A percentile compares a stretch with the other conserved stretches of the same genome.
Evolutionary conservation across 2,888 invertebrate species (phyloP).

Genomic region (Andrena bicolor): DNA sequence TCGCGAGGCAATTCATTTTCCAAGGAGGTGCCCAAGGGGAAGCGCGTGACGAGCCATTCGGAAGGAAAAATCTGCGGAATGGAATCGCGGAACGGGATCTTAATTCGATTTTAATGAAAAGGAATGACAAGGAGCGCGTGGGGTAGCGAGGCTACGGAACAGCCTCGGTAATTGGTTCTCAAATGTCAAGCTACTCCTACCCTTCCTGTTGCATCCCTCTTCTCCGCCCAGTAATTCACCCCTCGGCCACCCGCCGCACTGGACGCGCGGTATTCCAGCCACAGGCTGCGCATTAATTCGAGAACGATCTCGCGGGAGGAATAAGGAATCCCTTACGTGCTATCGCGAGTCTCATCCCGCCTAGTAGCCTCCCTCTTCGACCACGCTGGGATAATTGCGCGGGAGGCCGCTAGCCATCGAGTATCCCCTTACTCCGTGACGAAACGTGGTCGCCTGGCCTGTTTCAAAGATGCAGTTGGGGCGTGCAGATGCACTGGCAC

Average conservation of each 20-base stretch:
- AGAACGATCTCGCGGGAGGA: conserved; percentile 72
- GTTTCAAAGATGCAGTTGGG: neutral
- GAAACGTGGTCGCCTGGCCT: conserved; percentile 7
- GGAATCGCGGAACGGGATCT: conserved; percentile 39
- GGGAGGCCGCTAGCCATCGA: conserved; percentile 49
- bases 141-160: conserved; percentile 23
- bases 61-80: conserved; percentile 2
- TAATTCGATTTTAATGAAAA: conserved; percentile 68
- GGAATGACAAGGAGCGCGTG: conserved; percentile 43
- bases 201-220: neutral
- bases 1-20: conserved; percentile 9
- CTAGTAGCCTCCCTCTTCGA: conserved; percentile 31
- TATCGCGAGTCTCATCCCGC: conserved; percentile 31
- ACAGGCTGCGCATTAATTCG: conserved; percentile 77
- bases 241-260: neutral
- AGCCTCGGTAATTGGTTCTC: conserved; percentile 75
- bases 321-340: conserved; percentile 72
- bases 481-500: conserved; percentile 7
- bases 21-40: neutral
- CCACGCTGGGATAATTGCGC: conserved; percentile 66
- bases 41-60: neutral
- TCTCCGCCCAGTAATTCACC: conserved; percentile 26
- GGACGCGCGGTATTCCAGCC: conserved; percentile 62
- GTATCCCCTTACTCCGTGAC: conserved; percentile 30
- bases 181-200: conserved; percentile 46